Evolutionary conservation across 2,797 vertebrate species (phyloP), one percentile per base, ranked within the genome.

Genomic region (Antennarius maculatus): DNA sequence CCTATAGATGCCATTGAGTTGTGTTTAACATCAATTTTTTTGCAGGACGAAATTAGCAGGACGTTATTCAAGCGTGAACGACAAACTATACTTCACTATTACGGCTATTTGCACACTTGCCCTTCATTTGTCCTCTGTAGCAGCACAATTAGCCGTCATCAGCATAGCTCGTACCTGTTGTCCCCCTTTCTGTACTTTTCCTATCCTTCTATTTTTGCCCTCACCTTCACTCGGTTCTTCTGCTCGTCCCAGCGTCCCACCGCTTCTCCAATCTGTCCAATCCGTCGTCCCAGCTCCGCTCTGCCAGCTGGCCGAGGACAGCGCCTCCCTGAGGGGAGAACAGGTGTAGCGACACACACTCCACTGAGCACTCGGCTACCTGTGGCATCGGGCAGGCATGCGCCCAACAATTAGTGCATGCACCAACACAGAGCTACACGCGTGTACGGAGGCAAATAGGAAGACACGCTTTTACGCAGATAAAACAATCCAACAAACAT

Each of bases 261-360:
- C 66, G 91, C 74, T 85, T 75, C 62, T 42, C 84, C 92, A 90
- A 91, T 92, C 92, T 92, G 91, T 91, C 88, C 88, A 23, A 53
- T 81, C 66, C 84, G 76, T 80, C 78, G 85, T 83, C 83, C 86
- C 48, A 5, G 66, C 61, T 65, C 61, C 10, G 49, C 61, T 68
- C 51, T 89, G 91, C 91, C 91, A 91, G 88, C 89, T 93, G 92
- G 92, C 89, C 67, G 7, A 0, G 23, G 66, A 77, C 80, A 86
- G 87, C 71, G 83, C 87, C 86, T 86, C 89, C 92, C 90, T 5
- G 85, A 89, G 84, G 87, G 78, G 86, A 84, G 77, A 66, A 87
- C 92, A 93, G 92, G 92, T 92, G 92, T 89, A 88, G 80, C 73
- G 66, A 63, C 74, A 54, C 64, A 91, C 91, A 89, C 83, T 88